Percentiles rank a stretch among this genome's conserved stretches.
Evolutionary conservation across 2,888 invertebrate species (phyloP).

Genomic region (Cynaeus angustus): DNA sequence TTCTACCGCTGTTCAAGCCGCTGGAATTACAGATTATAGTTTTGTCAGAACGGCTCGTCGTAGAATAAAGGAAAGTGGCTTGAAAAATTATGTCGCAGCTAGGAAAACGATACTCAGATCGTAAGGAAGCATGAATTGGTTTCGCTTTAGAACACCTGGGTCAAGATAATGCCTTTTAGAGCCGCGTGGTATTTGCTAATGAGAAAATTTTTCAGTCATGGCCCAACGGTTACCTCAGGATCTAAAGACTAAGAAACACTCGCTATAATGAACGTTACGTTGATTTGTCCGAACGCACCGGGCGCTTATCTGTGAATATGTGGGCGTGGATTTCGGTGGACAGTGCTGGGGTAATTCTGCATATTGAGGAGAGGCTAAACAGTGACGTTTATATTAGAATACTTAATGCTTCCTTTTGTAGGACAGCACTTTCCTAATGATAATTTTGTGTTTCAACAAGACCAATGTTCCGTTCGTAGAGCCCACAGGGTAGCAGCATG

Average conservation of each 20-base stretch:
- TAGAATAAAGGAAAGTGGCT: no score
- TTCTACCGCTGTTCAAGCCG: no score
- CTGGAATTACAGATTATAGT: no score
- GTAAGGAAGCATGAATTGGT: neutral
- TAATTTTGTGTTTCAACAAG: slow-evolving; percentile 8
- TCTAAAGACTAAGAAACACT: slow-evolving; percentile 5
- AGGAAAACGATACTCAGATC: no score
- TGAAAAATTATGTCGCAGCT: no score
- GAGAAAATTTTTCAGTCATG: slow-evolving; percentile 6
- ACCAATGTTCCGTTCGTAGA: slow-evolving; percentile 1
- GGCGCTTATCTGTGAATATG: no score
- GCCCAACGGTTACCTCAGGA: neutral
- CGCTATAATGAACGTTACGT: no score
- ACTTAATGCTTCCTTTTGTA: slow-evolving; percentile 13
- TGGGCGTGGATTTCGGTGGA: no score
- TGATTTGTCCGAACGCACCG: neutral
- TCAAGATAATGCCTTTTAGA: no score
- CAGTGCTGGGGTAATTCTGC: slow-evolving; percentile 7
- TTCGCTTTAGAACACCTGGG: slow-evolving; percentile 1
- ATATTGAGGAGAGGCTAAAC: slow-evolving; percentile 1
- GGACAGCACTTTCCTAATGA: neutral
- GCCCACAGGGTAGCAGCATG: slow-evolving; percentile 3
- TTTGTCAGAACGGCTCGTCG: no score
- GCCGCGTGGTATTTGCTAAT: no score
- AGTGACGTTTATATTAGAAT: slow-evolving; percentile 8